A percentile compares a stretch with the other conserved stretches of the same genome.
These are phyloP conservation scores for Dugesia japonica DNA, from an alignment of 2,888 invertebrate species.

Conservation along the genomic window DNA sequence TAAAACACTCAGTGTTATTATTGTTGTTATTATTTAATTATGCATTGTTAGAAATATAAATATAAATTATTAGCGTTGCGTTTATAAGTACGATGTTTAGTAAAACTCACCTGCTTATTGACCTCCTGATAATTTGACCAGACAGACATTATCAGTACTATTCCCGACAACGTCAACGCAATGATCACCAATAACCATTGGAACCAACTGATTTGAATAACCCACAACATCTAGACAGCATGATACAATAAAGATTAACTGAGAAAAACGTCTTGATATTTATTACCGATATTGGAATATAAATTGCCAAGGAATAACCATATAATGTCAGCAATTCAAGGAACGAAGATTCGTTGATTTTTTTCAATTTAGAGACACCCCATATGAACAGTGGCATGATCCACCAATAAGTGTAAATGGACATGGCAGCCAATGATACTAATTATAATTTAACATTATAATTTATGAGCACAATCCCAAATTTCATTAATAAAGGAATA, in stretches of 20 bases:
- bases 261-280: no score
- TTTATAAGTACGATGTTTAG: no score
- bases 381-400: slow-evolving; percentile 67
- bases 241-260: no score
- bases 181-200: slow-evolving; percentile 72
- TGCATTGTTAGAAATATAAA: no score
- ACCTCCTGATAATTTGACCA: slow-evolving; percentile 58
- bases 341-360: slow-evolving; percentile 51
- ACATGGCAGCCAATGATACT: slow-evolving; percentile 75
- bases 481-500: no score
- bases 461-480: no score
- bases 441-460: no score
- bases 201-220: slow-evolving; percentile 60
- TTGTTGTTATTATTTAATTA: no score
- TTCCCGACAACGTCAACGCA: slow-evolving; percentile 68
- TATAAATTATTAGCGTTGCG: no score
- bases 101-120: slow-evolving; percentile 43
- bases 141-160: slow-evolving; percentile 66
- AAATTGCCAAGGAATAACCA: slow-evolving; percentile 81
- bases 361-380: slow-evolving; percentile 63
- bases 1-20: no score
- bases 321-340: slow-evolving; percentile 79
- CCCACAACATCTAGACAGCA: slow-evolving; percentile 62
- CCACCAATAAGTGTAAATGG: slow-evolving; percentile 73
- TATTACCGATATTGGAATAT: slow-evolving; percentile 69